These are phyloP conservation scores for Spodoptera exigua DNA, from an alignment of 2,888 invertebrate species.

Conservation along the genomic window DNA sequence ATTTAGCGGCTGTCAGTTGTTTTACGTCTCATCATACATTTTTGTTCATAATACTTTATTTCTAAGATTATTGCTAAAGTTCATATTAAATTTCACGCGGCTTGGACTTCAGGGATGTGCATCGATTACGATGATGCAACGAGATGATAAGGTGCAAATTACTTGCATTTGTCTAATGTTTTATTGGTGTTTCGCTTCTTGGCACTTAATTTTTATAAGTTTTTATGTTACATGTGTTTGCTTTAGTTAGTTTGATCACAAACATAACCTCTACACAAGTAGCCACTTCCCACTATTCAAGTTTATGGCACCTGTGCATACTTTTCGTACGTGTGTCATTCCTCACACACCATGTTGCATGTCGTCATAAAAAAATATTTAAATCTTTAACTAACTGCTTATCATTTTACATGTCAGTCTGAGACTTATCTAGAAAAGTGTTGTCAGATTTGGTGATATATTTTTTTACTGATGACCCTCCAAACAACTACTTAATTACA, in stretches of 20 bases:
- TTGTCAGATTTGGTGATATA: too few relatives aligned
- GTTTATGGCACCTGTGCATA: slow-evolving; percentile 10
- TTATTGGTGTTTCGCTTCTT: slow-evolving; percentile 65
- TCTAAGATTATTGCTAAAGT: slow-evolving; percentile 59
- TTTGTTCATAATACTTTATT: slow-evolving; percentile 62
- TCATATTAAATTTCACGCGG: slow-evolving; percentile 77
- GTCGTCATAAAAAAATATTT: slow-evolving; percentile 6
- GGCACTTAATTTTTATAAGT: slow-evolving; percentile 51
- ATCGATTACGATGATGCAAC: slow-evolving; percentile 85
- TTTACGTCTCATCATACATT: slow-evolving; percentile 80
- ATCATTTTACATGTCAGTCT: slow-evolving; percentile 8
- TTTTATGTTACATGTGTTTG: slow-evolving; percentile 35
- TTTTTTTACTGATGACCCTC: too few relatives aligned
- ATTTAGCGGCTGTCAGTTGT: slow-evolving; percentile 88
- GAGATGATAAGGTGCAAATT: slow-evolving; percentile 86
- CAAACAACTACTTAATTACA: too few relatives aligned
- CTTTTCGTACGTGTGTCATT: not conserved
- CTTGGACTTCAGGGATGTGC: slow-evolving; percentile 78
- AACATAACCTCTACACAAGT: slow-evolving; percentile 71
- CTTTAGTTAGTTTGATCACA: slow-evolving; percentile 47
- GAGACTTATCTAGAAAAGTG: not conserved
- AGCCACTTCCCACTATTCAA: slow-evolving; percentile 2
- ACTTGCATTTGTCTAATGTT: slow-evolving; percentile 61
- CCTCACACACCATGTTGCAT: slow-evolving; percentile 23
- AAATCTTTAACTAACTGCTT: slow-evolving; percentile 15